These are phyloP conservation scores for Chaunax sp. DNA, from an alignment of 2,797 vertebrate species.

Conservation along the genomic window DNA sequence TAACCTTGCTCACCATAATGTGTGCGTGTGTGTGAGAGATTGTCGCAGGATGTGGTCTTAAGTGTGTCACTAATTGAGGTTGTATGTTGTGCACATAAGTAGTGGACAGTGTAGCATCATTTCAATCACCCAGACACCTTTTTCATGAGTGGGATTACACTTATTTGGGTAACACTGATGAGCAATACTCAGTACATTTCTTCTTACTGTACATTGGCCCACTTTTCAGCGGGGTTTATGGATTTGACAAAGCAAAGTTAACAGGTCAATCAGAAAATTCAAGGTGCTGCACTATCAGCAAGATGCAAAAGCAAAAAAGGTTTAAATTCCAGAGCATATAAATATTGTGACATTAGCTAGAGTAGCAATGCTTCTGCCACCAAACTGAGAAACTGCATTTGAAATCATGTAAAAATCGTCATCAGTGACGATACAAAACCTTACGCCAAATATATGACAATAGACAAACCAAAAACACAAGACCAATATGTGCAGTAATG, in stretches of 20 bases:
- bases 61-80: no score
- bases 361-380: neutral
- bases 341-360: neutral
- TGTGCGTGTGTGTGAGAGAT: no score
- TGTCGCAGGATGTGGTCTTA: no score
- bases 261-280: neutral
- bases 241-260: neutral
- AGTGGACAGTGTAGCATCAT: neutral
- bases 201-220: neutral
- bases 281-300: neutral
- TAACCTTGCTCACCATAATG: no score
- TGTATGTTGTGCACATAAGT: neutral
- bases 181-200: neutral
- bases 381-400: neutral
- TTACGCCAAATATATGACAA: conserved; percentile 5
- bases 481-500: conserved; percentile 6
- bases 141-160: neutral
- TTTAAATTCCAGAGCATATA: neutral
- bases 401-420: no score
- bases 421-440: no score
- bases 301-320: neutral
- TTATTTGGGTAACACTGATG: neutral
- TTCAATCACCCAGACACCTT: neutral
- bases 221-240: neutral
- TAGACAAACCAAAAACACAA: conserved; percentile 21